These are phyloP conservation scores for Ptiloglossa arizonensis DNA, from an alignment of 1,140 invertebrate genomes.

Conservation along the genomic window DNA sequence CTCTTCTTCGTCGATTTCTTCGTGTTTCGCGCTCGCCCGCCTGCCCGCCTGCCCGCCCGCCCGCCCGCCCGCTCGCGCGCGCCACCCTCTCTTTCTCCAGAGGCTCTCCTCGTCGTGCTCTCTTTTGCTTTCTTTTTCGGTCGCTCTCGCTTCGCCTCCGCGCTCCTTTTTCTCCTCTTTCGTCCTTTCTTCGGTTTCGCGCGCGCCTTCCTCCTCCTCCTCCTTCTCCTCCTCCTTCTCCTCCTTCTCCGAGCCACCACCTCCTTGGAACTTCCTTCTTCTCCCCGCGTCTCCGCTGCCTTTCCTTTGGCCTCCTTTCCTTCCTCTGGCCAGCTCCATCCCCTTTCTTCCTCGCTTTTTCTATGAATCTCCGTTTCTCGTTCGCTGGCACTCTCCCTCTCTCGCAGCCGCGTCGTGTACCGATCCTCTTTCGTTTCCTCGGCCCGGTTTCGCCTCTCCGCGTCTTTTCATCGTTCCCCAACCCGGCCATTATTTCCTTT, in stretches of 20 bases:
- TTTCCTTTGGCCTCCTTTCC: constrained; percentile 4
- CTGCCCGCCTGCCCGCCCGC: no score
- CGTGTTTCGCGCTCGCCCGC: no score
- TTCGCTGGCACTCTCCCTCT: background rate
- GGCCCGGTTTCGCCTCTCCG: no score
- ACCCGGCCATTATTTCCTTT: constrained; percentile 21
- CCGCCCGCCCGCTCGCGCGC: no score
- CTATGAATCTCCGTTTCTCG: background rate
- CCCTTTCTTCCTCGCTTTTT: background rate
- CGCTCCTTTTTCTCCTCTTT: constrained; percentile 6
- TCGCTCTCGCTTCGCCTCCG: background rate
- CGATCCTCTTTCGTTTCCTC: constrained; percentile 3
- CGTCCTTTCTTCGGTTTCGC: background rate
- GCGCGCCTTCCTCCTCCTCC: background rate
- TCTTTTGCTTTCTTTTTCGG: constrained; percentile 11
- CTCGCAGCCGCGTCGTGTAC: no score
- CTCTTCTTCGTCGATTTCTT: constrained; percentile 30
- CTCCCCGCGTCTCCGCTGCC: no score
- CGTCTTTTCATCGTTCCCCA: constrained; percentile 19
- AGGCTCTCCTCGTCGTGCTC: constrained; percentile 1
- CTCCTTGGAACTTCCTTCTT: no score
- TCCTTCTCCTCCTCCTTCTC: background rate
- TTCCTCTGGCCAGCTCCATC: background rate
- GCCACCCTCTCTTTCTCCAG: constrained; percentile 27
- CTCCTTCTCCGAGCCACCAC: no score